Percentiles rank a stretch among this genome's conserved stretches.
phyloP scores from a whole-genome alignment of 2,113 vertebrate species.

The Numenius arquata region DNA sequence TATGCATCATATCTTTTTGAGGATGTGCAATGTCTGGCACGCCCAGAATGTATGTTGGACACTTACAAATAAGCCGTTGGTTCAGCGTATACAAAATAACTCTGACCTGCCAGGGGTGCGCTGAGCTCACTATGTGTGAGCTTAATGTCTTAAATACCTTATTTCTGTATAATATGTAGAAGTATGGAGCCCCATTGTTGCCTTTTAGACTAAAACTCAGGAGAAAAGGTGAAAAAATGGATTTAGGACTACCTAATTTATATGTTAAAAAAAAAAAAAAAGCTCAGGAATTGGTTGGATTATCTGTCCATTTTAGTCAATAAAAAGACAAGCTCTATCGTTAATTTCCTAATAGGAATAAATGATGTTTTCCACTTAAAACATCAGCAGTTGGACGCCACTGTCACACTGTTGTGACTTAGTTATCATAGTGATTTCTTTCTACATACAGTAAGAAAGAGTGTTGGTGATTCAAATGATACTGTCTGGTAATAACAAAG shows the following conservation, averaged over 20 bases:
- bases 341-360: not conserved
- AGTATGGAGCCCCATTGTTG: not conserved
- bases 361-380: not conserved
- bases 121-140: not conserved
- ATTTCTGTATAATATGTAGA: not conserved
- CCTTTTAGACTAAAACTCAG: not conserved
- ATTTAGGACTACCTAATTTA: not conserved
- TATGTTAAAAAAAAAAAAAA: not conserved
- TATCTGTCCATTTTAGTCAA: not conserved
- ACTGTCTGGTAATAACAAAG: not conserved
- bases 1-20: not conserved
- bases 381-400: not conserved
- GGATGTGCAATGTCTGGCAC: not conserved
- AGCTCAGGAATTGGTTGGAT: not conserved
- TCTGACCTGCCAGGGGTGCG: not conserved
- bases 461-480: not conserved
- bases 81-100: not conserved
- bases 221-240: not conserved
- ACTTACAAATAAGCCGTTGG: not conserved
- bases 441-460: not conserved
- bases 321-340: not conserved
- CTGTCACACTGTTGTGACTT: not conserved
- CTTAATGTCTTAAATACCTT: not conserved
- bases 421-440: not conserved
- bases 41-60: not conserved